Evolutionary conservation across 2,113 vertebrate species (phyloP), one percentile per base, ranked within the genome.

Genomic region (Neopipo cinnamomea): DNA sequence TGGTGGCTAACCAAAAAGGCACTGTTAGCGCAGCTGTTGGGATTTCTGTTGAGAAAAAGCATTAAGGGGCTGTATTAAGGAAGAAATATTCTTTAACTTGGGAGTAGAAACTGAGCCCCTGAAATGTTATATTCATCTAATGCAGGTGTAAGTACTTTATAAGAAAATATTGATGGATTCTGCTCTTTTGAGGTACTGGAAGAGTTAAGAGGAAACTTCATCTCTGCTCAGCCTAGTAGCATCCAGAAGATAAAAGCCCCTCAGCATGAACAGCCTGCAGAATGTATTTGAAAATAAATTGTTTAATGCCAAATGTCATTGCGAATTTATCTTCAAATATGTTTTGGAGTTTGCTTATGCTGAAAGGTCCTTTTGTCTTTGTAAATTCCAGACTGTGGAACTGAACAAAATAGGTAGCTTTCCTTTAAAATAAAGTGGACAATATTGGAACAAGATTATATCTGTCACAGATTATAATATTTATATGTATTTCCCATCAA

Each of bases 241-340:
- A 94, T 61, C 67, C 55, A 87, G 85, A 94, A 93, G 78, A 95
- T 82, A 37, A 73, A 95, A 97, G 89, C 44, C 85, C 68, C 83
- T 94, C 89, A 93, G 39, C 4, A 27, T 76, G 71, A 96, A 58
- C 79, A 82, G 89, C 39, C 63, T 90, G 76, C 27, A 4, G 52
- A 77, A 79, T 80, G 21, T 91, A 77, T 96, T 96, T 96, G 83
- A 93, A 89, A 96, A 95, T 52, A 93, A 89, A 91, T 78, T 90
- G 66, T 87, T 95, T 83, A 89, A 87, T 90, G 71, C 78, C 89
- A 85, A 66, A 94, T 95, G 65, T 85, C 94, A 89, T 85, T 82
- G 91, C 0, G 14, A 65, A 92, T 97, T 95, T 84, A 81, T 76
- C 95, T 97, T 85, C 66, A 86, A 77, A 80, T 80, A 42, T 5